phyloP scores from a whole-genome alignment of 2,797 vertebrate genomes.

The Lateolabrax maculatus region DNA sequence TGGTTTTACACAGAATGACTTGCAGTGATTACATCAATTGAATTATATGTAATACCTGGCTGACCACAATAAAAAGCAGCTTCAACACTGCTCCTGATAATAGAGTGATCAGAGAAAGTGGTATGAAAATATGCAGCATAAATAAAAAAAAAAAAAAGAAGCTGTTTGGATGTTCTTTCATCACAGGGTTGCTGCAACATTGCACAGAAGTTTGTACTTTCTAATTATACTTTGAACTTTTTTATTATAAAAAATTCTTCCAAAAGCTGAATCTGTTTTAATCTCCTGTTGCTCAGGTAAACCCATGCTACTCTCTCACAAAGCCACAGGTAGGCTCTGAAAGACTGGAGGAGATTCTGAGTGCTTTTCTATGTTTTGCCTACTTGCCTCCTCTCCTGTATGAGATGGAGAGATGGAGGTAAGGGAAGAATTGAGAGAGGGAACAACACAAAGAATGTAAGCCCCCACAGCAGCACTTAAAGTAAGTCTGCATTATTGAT shows the following conservation, averaged over 20 bases:
- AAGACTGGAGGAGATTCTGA: constrained; percentile 58
- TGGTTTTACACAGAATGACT: constrained; percentile 9
- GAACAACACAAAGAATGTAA: constrained; percentile 74
- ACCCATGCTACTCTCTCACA: constrained; percentile 44
- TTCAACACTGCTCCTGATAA: background rate
- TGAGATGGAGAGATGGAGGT: constrained; percentile 52
- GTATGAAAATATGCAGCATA: background rate
- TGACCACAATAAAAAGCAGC: constrained; percentile 7
- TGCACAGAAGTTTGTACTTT: background rate
- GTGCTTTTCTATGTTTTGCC: constrained; percentile 71
- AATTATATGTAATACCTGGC: background rate
- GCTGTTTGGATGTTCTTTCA: background rate
- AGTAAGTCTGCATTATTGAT: constrained; percentile 94
- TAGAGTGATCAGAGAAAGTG: background rate
- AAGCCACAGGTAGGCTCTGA: constrained; percentile 65
- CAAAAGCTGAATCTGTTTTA: background rate
- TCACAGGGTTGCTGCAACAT: background rate
- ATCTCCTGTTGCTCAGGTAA: constrained; percentile 63
- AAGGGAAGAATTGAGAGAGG: constrained; percentile 44
- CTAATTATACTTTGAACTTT: too few species aligned
- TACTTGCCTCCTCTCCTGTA: constrained; percentile 45
- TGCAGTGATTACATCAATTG: background rate
- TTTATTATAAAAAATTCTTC: background rate
- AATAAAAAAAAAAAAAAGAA: background rate
- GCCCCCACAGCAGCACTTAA: constrained; percentile 91